Conservation (phyloP, 2,888 invertebrate genomes). For the Chrysolina oricalcia region DNA sequence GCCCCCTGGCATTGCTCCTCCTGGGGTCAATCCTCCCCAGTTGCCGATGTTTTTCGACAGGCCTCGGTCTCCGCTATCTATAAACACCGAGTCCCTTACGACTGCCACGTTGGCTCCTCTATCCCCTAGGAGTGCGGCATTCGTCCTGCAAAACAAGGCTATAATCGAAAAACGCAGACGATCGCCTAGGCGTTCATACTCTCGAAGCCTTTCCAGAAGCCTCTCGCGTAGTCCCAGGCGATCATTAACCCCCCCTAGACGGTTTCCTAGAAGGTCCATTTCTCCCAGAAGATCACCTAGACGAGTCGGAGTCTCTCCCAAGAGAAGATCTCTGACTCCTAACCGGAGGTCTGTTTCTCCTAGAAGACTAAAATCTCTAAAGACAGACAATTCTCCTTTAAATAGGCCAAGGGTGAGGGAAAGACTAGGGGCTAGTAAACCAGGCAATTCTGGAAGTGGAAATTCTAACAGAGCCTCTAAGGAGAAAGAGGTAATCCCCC, state of each 20-base stretch:
- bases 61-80: constrained; percentile 65
- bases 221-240: constrained; percentile 50
- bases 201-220: constrained; percentile 68
- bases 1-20: constrained; percentile 29
- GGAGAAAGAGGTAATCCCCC: constrained; percentile 45
- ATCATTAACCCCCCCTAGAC: constrained; percentile 55
- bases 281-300: constrained; percentile 61
- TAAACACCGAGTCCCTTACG: constrained; percentile 64
- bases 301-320: constrained; percentile 54
- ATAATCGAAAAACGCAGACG: constrained; percentile 70
- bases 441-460: constrained; percentile 44
- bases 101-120: constrained; percentile 66
- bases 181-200: constrained; percentile 69
- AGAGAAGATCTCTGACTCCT: constrained; percentile 51
- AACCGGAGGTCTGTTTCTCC: constrained; percentile 60
- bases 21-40: constrained; percentile 46
- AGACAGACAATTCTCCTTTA: constrained; percentile 10
- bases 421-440: constrained; percentile 59
- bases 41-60: constrained; percentile 58
- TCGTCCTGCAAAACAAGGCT: constrained; percentile 70
- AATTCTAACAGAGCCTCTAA: constrained; percentile 27
- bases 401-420: constrained; percentile 56
- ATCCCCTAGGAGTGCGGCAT: constrained; percentile 70
- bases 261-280: constrained; percentile 56
- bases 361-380: constrained; percentile 41